phyloP scores from a whole-genome alignment of 1,140 invertebrate genomes.

The Diabrotica virgifera region DNA sequence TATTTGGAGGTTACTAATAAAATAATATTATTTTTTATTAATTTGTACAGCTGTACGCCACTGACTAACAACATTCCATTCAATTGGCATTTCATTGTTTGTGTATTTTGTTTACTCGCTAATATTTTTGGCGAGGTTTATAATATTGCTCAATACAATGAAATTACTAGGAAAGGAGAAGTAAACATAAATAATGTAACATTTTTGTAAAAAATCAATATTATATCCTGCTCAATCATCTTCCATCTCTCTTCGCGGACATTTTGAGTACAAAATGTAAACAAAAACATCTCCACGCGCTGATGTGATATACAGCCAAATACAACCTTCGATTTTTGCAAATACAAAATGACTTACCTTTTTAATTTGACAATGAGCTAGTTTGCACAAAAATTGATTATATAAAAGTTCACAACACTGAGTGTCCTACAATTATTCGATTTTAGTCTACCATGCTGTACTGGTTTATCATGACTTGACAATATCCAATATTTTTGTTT shows the following conservation, averaged over 20 bases:
- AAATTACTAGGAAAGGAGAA: no score
- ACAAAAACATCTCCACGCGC: background rate
- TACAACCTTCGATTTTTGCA: background rate
- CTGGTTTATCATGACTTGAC: background rate
- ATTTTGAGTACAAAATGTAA: background rate
- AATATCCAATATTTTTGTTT: background rate
- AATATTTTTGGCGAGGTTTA: no score
- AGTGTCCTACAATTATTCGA: background rate
- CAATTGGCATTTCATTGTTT: no score
- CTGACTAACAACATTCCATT: no score
- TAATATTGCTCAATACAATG: no score
- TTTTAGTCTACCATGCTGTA: background rate
- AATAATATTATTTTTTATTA: no score
- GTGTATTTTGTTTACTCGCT: no score
- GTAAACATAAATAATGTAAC: no score
- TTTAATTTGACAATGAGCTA: background rate
- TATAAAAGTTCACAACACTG: background rate
- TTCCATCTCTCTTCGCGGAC: background rate
- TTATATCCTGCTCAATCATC: no score
- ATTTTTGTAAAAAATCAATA: no score
- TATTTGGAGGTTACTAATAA: no score
- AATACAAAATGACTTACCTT: background rate
- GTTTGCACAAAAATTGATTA: background rate
- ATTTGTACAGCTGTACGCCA: no score
- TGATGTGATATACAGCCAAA: background rate